Percentiles rank a stretch among this genome's conserved stretches.
Evolutionary conservation across 2,113 vertebrate species (phyloP).

Genomic region (Martes martes): DNA sequence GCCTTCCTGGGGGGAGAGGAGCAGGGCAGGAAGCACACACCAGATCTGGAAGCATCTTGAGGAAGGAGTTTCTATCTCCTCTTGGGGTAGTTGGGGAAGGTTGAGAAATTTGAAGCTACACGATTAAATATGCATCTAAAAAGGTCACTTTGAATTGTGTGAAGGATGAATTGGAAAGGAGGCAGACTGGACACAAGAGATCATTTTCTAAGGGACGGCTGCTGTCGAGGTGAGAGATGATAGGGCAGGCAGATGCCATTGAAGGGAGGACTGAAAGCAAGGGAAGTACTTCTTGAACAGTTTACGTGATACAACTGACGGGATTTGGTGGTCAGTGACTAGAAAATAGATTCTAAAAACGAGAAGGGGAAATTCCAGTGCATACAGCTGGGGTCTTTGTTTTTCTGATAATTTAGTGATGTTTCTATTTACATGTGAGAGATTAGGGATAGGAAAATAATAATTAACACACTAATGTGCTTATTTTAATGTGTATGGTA

Average conservation of each 20-base stretch:
- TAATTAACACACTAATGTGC: too few species aligned
- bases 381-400: background rate
- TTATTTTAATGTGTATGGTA: fast-evolving
- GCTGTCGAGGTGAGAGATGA: fast-evolving
- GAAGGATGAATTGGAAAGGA: background rate
- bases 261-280: background rate
- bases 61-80: background rate
- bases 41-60: fast-evolving
- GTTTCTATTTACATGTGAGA: background rate
- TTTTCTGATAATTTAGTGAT: background rate
- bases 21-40: fast-evolving
- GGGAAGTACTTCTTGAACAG: background rate
- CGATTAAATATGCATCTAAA: background rate
- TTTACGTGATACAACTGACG: background rate
- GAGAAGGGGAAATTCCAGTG: too few species aligned
- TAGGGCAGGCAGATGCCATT: background rate
- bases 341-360: background rate
- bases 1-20: background rate
- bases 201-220: too few species aligned
- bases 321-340: fast-evolving
- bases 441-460: background rate
- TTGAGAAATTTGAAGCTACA: background rate
- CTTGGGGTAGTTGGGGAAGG: background rate
- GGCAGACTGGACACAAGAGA: background rate
- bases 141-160: background rate